Conservation (phyloP, 2,113 vertebrate species). For the Pseudopodoces humilis region DNA sequence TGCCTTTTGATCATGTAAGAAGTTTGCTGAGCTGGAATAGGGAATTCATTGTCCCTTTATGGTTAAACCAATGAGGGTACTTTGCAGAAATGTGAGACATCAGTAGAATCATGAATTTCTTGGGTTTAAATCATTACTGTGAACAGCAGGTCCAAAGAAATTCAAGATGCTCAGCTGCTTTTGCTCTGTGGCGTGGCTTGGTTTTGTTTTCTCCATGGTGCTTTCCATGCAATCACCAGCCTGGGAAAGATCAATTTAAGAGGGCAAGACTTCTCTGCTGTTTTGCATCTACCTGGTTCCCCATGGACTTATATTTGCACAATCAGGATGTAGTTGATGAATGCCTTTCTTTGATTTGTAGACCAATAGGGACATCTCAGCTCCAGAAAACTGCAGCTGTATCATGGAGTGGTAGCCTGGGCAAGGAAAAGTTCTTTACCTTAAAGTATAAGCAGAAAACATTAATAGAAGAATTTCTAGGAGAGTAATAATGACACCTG, state of each 20-base stretch:
- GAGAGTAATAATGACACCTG: neutral
- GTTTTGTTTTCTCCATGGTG: neutral
- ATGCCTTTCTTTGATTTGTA: neutral
- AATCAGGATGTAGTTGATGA: neutral
- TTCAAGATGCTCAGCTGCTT: neutral
- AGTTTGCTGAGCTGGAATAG: neutral
- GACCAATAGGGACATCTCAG: neutral
- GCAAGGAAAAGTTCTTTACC: neutral
- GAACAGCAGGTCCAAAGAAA: neutral
- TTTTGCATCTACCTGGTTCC: neutral
- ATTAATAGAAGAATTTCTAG: neutral
- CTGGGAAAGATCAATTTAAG: neutral
- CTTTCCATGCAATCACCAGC: fast-evolving
- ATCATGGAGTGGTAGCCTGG: neutral
- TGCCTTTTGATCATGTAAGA: neutral
- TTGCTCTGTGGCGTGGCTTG: neutral
- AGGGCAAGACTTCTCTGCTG: neutral
- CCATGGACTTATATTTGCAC: neutral
- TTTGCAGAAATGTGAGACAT: neutral
- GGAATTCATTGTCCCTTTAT: neutral
- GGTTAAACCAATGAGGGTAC: neutral
- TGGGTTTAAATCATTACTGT: neutral
- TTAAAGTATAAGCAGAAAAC: neutral
- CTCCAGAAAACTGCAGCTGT: neutral
- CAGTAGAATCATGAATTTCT: fast-evolving